phyloP scores from a whole-genome alignment of 2,113 vertebrate species.

The Psettodes erumei region DNA sequence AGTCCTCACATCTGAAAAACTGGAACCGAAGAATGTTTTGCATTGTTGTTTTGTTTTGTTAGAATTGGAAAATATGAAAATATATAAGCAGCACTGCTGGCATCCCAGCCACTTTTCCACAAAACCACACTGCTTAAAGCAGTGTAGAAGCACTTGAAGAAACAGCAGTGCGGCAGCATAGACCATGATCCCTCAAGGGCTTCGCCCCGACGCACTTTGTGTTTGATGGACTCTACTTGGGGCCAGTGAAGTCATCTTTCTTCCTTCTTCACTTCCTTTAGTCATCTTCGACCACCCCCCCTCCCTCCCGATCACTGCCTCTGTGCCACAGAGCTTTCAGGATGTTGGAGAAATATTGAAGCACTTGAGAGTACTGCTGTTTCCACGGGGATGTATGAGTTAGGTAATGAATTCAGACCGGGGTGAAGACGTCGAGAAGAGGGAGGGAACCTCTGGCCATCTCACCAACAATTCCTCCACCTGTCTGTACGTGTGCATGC shows the following conservation, averaged over 20 bases:
- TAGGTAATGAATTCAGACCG: constrained; percentile 46
- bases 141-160: not conserved
- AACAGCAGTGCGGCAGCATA: not conserved
- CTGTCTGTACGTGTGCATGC: not conserved
- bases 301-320: constrained; percentile 21
- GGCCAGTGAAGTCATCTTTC: constrained; percentile 46
- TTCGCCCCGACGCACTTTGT: too few species aligned
- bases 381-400: constrained; percentile 37
- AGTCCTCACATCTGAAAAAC: not conserved
- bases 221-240: not conserved
- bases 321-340: constrained; percentile 34
- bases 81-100: not conserved
- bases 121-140: not conserved
- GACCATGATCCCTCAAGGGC: not conserved
- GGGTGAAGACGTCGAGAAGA: constrained; percentile 45
- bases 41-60: not conserved
- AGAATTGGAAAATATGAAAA: not conserved
- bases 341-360: constrained; percentile 35
- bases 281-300: constrained; percentile 50
- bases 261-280: constrained; percentile 43
- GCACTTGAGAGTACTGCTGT: constrained; percentile 35
- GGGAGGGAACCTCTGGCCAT: constrained; percentile 18
- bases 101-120: too few species aligned
- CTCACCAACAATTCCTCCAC: constrained; percentile 1
- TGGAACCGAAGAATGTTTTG: not conserved